Evolutionary conservation across 2,113 vertebrate species (phyloP), one percentile per base, ranked within the genome.

Genomic region (Gallinago undulata): DNA sequence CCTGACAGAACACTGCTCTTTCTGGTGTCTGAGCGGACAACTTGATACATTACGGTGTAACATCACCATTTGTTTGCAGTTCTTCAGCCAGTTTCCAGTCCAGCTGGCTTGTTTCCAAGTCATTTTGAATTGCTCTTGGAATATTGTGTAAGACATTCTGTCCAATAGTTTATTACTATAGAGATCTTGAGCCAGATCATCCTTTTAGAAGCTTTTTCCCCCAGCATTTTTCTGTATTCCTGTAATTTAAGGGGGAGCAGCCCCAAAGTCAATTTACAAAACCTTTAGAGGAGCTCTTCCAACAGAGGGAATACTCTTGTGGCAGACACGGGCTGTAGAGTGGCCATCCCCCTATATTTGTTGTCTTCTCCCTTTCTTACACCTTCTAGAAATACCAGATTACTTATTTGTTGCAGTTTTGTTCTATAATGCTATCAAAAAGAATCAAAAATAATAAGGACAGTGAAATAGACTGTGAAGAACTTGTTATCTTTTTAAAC

Each of bases 91-190:
- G 69, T 48, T 95, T 51, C 80, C 83, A 64, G 56, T 48, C 69
- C 90, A 96, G 95, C 85, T 95, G 90, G 90, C 83, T 45, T 75
- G 23, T 45, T 53, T 89, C 90, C 95, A 94, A 51, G 45, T n/a
- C 2, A 41, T 57, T 76, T n/a, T 56, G 89, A 95, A 79, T 66
- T 87, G 45, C 69, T 87, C 68, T 72, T 89, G 86, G 73, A 92
- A 92, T 95, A 91, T 35, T 57, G 53, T 89, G 53, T 62, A 87
- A 94, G 90, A 76, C 66, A 35, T 72, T 68, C 60, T 69, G 39
- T 82, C 95, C 66, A 66, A 30, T 22, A 30, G 57, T 89, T 93
- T 87, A 89, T 89, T 92, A n/a, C 74, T 70, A 30, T 24, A 79
- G 77, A 89, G 66, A 84, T 76, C 57, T 57, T n/a, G 67, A 94